Evolutionary conservation across 53 echinoderm and acorn worm species (phyloP).

Genomic region (Crossaster papposus): DNA sequence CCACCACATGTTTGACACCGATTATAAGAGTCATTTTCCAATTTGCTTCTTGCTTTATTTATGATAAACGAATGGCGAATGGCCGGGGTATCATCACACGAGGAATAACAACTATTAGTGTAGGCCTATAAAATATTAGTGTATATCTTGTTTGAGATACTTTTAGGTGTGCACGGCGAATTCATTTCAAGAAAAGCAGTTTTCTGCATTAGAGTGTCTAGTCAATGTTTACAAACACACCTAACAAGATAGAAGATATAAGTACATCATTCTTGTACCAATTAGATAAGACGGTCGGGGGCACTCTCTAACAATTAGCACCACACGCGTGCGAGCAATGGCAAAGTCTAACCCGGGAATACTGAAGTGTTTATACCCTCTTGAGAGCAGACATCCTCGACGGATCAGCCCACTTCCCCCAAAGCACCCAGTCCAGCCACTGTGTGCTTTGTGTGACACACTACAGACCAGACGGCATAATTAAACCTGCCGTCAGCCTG

Average conservation of each 20-base stretch:
- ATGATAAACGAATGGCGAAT: no score
- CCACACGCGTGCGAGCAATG: conserved; percentile 23
- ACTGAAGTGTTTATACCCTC: conserved; percentile 23
- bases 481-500: conserved; percentile 48
- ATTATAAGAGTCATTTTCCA: no score
- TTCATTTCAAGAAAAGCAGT: conserved; percentile 34
- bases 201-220: conserved; percentile 47
- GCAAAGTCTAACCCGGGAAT: background rate
- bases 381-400: background rate
- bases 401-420: background rate
- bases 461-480: conserved; percentile 40
- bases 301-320: conserved; percentile 51
- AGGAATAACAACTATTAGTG: no score
- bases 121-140: no score
- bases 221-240: conserved; percentile 57
- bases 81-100: no score
- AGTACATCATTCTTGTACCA: conserved; percentile 41
- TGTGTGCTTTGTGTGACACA: conserved; percentile 5
- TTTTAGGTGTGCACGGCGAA: background rate
- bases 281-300: conserved; percentile 22
- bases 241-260: no score
- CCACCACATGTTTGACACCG: no score
- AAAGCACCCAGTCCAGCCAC: conserved; percentile 17
- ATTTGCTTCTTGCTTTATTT: no score
- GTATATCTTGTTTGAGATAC: background rate